Evolutionary conservation across 2,797 vertebrate genomes (phyloP), one percentile per base, ranked within the genome.

Genomic region (Platyrinchus mystaceus): DNA sequence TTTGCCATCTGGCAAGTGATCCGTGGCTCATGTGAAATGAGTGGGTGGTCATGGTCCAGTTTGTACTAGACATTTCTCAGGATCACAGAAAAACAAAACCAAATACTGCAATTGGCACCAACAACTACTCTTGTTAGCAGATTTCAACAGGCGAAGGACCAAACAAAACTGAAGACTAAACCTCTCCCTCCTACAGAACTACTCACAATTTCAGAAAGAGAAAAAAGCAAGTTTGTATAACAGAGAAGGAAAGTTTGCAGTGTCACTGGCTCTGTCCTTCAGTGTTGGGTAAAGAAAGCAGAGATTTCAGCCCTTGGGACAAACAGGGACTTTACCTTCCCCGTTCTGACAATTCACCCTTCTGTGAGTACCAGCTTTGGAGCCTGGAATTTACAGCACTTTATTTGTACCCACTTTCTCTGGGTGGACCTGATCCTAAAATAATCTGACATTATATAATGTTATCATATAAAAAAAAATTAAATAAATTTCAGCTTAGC

Each of bases 41-140:
- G 96, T 96, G 95, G 95, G 96, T 93, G 96, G 95, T 94, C 93
- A 95, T 9, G 74, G 94, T 94, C 93, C 79, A 6, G 85, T 94
- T 93, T 96, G 83, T 80, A 79, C 67, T 32, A 96, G 91, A 90
- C 83, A 74, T 94, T 94, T 96, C 91, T 97, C 2, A 34, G 89
- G 91, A 94, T 93, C 91, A 91, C 6, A 10, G 78, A 46, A 92
- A 95, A 95, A 64, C 80, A 89, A 92, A 95, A 55, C 80, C 91
- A 96, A 94, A 91, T 87, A 70, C 46, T 74, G 80, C 49, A 82
- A 34, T 14, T 96, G 95, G 95, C 94, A 94, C 55, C 78, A 79
- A 60, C 9, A 4, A 1, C 89, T 76, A 84, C 85, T 87, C 87
- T 95, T 71, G 26, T 88, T 91, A 91, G 94, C 0, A 23, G 77